These are phyloP conservation scores for Lasioglossum vierecki DNA, from an alignment of 2,888 invertebrate species.

Conservation along the genomic window DNA sequence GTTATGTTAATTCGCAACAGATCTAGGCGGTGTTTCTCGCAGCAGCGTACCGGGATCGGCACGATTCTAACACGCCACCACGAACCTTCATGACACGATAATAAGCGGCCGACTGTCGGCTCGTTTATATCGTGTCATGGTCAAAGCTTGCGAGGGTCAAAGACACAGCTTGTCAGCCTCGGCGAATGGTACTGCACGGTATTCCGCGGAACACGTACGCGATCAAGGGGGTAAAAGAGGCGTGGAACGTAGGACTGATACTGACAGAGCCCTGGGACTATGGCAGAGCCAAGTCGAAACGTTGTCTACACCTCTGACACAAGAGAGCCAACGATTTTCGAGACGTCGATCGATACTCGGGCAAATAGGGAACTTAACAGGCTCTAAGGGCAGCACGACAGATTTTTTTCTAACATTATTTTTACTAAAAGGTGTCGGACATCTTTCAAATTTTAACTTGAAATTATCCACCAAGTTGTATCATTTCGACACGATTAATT, in stretches of 20 bases:
- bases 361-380: background rate
- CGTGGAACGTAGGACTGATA: background rate
- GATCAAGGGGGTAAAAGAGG: background rate
- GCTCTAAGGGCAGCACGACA: background rate
- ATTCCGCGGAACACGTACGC: slow-evolving; percentile 21
- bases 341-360: background rate
- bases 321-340: too few relatives aligned
- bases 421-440: too few relatives aligned
- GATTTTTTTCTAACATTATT: background rate
- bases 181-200: slow-evolving; percentile 28
- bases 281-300: background rate
- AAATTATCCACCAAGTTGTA: too few relatives aligned
- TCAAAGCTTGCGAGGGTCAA: slow-evolving; percentile 68
- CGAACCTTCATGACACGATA: slow-evolving; percentile 54
- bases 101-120: slow-evolving; percentile 59
- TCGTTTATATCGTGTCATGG: slow-evolving; percentile 71
- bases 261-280: slow-evolving; percentile 12
- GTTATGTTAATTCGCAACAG: slow-evolving; percentile 36
- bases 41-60: slow-evolving; percentile 25
- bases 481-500: too few relatives aligned
- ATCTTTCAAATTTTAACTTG: too few relatives aligned
- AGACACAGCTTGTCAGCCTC: slow-evolving; percentile 60
- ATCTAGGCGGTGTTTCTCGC: slow-evolving; percentile 31
- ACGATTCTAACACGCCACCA: slow-evolving; percentile 28
- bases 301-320: background rate